phyloP scores from a whole-genome alignment of 2,797 vertebrate species.

The Triplophysa bombifrons region DNA sequence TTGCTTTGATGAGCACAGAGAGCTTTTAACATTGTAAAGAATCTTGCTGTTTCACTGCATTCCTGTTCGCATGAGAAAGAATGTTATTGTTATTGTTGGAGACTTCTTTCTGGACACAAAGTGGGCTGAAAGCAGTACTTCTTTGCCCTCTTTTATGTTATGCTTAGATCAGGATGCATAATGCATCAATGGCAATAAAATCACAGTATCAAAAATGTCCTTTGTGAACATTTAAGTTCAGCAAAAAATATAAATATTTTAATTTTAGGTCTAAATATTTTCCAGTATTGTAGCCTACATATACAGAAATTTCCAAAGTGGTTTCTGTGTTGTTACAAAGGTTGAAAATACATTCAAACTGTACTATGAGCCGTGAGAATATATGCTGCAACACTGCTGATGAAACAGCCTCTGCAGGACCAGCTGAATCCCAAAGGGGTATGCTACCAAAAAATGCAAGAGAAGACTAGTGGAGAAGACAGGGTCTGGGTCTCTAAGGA shows the following conservation, averaged over 20 bases:
- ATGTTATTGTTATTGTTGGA: neutral
- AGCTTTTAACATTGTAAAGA: constrained; percentile 3
- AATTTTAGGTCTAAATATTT: too few species aligned
- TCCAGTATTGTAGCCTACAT: neutral
- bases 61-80: neutral
- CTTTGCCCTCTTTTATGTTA: neutral
- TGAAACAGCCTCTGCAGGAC: constrained; percentile 5
- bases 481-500: neutral
- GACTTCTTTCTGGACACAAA: neutral
- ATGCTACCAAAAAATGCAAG: neutral
- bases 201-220: neutral
- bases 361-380: neutral
- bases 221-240: neutral
- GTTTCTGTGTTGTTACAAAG: neutral
- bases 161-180: neutral
- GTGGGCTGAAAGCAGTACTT: neutral
- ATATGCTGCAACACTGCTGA: neutral
- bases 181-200: neutral
- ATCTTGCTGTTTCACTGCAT: neutral
- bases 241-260: too few species aligned
- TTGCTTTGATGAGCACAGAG: neutral
- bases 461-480: neutral
- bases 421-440: neutral
- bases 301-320: neutral
- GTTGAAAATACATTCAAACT: neutral